A percentile compares a stretch with the other conserved stretches of the same genome.
Evolutionary conservation across 2,888 invertebrate species (phyloP).

Genomic region (Dascillus cervinus): DNA sequence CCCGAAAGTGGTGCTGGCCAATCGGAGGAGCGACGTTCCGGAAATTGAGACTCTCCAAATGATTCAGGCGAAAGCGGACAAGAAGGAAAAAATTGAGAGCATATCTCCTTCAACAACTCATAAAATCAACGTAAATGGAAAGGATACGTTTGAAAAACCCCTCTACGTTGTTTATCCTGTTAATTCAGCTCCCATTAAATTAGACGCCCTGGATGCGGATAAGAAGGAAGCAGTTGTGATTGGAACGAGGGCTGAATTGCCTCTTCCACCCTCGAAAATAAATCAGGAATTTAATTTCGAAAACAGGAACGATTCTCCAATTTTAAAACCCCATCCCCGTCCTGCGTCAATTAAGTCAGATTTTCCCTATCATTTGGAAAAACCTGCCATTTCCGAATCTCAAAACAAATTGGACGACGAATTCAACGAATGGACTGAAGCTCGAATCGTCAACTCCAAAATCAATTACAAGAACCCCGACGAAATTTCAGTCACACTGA

Average conservation of each 20-base stretch:
- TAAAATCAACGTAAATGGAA: slow-evolving; percentile 13
- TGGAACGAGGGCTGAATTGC: slow-evolving; percentile 47
- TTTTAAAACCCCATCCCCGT: slow-evolving; percentile 40
- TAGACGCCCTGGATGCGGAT: slow-evolving; percentile 38
- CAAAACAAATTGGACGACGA: slow-evolving; percentile 33
- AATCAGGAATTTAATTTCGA: slow-evolving; percentile 20
- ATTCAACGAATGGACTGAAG: slow-evolving; percentile 41
- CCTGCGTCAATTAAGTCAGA: slow-evolving; percentile 44
- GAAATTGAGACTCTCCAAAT: slow-evolving; percentile 60
- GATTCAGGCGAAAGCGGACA: slow-evolving; percentile 51
- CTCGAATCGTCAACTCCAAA: slow-evolving; percentile 39
- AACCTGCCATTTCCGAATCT: slow-evolving; percentile 40
- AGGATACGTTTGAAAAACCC: slow-evolving; percentile 35
- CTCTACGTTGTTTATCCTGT: slow-evolving; percentile 56
- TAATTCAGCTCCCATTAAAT: slow-evolving; percentile 46
- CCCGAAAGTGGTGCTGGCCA: slow-evolving; percentile 43
- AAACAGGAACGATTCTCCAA: slow-evolving; percentile 37
- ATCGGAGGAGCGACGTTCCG: slow-evolving; percentile 41
- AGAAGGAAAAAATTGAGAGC: slow-evolving; percentile 33
- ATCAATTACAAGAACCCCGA: slow-evolving; percentile 20
- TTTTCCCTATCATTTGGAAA: slow-evolving; percentile 58
- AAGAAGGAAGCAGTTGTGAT: slow-evolving; percentile 49
- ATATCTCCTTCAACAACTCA: slow-evolving; percentile 27
- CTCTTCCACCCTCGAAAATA: slow-evolving; percentile 34
- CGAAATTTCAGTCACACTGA: slow-evolving; percentile 38